Evolutionary conservation across 64 coral and sea anemone species (phyloP), one percentile per base, ranked within the genome.

Genomic region (Actinia tenebrosa): DNA sequence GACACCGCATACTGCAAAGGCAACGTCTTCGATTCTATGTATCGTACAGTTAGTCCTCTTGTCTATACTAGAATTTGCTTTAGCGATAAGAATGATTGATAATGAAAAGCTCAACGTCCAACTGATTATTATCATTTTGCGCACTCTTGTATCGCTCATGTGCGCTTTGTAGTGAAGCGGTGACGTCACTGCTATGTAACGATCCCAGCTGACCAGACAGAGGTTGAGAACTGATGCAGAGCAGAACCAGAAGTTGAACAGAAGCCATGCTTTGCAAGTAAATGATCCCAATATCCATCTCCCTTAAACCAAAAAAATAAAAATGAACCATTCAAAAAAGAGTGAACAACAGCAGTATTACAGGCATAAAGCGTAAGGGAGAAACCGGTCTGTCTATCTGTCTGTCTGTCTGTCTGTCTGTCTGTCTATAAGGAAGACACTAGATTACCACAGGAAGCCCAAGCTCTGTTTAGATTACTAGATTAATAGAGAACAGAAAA

Each of bases 111-210:
- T 78, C 10, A 23, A 64, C 1, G 75, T 68, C 89, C 89, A 91
- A 9, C 75, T 45, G 2, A 86, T 79, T 20, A 45, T 56, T 13
- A 91, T 86, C 64, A 91, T 86, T 37, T 80, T 37, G 17, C 62
- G 80, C 55, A 91, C 71, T 86, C 45, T 78, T 26, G 13, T 10
- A 4, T 91, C 84, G 22, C 60, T 86, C 89, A 86, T 91, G 18
- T 55, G 89, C 46, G 72, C 62, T 60, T 86, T 15, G 58, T 91
- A 91, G 11, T 80, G 84, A 23, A 91, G 47, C 6, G 89, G 89
- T 91, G 89, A 91, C 58, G 89, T 91, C 72, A 91, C 89, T 22
- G 89, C 89, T 19, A 91, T 17, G 77, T 91, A 91, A 56, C 89
- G 71, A 58, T 91, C 89, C 60, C 89, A 83, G 84, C 89, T 91